phyloP scores from a whole-genome alignment of 2,113 vertebrate species.

The Paraplagusia blochii region DNA sequence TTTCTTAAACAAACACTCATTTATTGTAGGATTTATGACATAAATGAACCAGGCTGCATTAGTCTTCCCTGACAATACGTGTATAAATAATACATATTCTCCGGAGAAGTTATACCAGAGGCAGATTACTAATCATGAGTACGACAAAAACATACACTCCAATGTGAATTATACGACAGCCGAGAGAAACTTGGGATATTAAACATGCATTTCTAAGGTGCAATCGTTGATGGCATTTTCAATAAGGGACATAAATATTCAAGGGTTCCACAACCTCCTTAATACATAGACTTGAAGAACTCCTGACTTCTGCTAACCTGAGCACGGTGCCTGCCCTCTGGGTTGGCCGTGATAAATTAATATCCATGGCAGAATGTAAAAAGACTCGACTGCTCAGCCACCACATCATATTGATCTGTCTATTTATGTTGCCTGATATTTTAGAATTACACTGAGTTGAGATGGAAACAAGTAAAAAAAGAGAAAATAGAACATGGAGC shows the following conservation, averaged over 20 bases:
- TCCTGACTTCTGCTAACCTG: constrained; percentile 35
- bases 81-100: no score
- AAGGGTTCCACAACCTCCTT: background rate
- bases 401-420: constrained; percentile 32
- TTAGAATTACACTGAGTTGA: constrained; percentile 9
- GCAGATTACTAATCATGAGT: background rate
- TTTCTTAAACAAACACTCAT: background rate
- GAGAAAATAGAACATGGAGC: no score
- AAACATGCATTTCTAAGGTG: constrained; percentile 1
- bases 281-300: constrained; percentile 31
- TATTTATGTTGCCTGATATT: constrained; percentile 1
- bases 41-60: background rate
- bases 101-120: no score
- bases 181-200: background rate
- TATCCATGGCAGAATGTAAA: constrained; percentile 40
- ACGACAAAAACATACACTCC: background rate
- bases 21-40: background rate
- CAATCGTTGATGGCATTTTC: constrained; percentile 19
- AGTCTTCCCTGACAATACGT: no score
- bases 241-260: constrained; percentile 45
- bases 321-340: background rate
- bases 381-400: background rate
- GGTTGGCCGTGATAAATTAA: constrained; percentile 21
- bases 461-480: no score
- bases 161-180: background rate